Conservation (phyloP, 1,140 invertebrate genomes). For the Lerema accius region DNA sequence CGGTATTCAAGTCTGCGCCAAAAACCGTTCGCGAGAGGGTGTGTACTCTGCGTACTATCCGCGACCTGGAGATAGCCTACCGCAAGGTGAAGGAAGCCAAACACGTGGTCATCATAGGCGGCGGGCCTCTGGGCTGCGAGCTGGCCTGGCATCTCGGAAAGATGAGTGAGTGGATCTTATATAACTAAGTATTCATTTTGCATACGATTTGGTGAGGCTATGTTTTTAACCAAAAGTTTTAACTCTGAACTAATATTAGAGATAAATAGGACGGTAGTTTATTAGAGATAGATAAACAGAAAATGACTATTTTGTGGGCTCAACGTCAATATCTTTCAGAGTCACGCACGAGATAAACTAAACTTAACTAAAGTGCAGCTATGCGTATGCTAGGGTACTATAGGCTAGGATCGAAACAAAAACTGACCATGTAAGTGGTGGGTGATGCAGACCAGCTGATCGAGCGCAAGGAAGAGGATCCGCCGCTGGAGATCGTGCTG, state of each 20-base stretch:
- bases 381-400: too few species aligned
- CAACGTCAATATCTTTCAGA: too few species aligned
- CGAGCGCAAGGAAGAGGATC: constrained; percentile 41
- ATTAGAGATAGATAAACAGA: too few species aligned
- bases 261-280: too few species aligned
- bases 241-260: too few species aligned
- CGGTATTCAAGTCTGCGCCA: constrained; percentile 58
- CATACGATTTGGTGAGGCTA: too few species aligned
- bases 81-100: constrained; percentile 59
- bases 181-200: too few species aligned
- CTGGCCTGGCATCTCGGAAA: constrained; percentile 64
- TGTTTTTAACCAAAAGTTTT: too few species aligned
- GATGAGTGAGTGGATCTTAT: constrained; percentile 66
- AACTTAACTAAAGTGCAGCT: too few species aligned
- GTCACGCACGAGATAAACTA: too few species aligned
- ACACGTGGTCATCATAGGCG: constrained; percentile 63
- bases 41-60: constrained; percentile 52
- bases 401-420: too few species aligned
- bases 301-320: too few species aligned
- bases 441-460: constrained; percentile 49
- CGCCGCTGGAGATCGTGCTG: constrained; percentile 55
- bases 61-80: constrained; percentile 66
- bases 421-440: constrained; percentile 55
- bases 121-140: constrained; percentile 57
- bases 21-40: constrained; percentile 58